Base-by-base conservation (phyloP, 2,888 invertebrate genomes). In the Folsomia manolachei region DNA sequence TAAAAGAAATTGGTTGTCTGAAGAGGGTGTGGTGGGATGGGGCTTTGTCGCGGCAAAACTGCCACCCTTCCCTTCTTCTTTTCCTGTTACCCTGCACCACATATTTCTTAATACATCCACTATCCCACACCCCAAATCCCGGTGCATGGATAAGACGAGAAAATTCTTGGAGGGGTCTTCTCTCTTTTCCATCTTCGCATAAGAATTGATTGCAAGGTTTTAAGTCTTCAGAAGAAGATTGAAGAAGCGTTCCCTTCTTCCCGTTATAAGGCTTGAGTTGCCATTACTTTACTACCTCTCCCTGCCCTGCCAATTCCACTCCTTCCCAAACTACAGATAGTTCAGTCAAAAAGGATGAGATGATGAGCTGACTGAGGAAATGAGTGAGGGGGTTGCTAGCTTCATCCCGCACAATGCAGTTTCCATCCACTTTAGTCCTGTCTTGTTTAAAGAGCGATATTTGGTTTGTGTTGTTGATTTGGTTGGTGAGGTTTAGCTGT, bases 1-100 rank as follows among this genome's bases (percentile, higher is more conserved):
- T 80, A 78, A 80, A 80, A 78, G 78, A 76, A 74, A 78, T 78
- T 75, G 78, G 61, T 62, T 24, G 19, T 26, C 18, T 23, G 62
- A 27, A 61, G 62, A 62, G 26, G 27, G 27, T 62, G 62, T 23
- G 68, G 56, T 18, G 39, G 39, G 39, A 9, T 4, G 39, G 4
- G 39, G 39, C 7, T 4, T 39, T 39, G 7, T 39, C 39, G 7
- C 7, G 39, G 39, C 4, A 14, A 4, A 39, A 9, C 39, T 14
- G 39, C 39, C 14, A 39, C 14, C 39, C 39, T 4, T 14, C 4
- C 39, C 39, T 14, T 39, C 39, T 39, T 39, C 39, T 39, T 39
- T 39, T 39, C 39, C 4, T 39, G 7, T 39, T 39, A 56, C n/a
- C 56, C 21, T 56, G 21, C 56, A n/a, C 19, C 18, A 19, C n/a